A percentile compares a stretch with the other conserved stretches of the same genome.
These are phyloP conservation scores for Alentia gelatinosa DNA, from an alignment of 2,888 invertebrate genomes.

Conservation along the genomic window DNA sequence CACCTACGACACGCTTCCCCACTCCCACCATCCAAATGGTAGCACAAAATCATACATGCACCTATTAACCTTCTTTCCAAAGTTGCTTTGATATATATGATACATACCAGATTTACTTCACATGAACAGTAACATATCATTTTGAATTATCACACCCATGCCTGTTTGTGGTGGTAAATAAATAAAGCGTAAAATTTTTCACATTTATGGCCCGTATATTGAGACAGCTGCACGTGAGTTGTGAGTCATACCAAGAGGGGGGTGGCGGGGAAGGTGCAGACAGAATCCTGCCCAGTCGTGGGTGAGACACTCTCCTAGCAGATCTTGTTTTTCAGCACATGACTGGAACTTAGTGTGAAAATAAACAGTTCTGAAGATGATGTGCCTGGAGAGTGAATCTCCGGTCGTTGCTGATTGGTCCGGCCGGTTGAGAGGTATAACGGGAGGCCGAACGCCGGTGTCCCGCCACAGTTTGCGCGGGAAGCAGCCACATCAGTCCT, in stretches of 20 bases:
- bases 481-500: not conserved
- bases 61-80: not conserved
- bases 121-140: not conserved
- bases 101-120: not conserved
- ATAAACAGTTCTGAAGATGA: not conserved
- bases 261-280: not conserved
- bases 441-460: not conserved
- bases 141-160: not conserved
- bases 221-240: not conserved
- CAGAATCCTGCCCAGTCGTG: not conserved
- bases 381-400: not conserved
- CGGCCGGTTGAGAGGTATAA: not conserved
- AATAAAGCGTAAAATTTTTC: not conserved
- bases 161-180: not conserved
- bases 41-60: not conserved
- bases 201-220: not conserved
- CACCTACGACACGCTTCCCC: not conserved
- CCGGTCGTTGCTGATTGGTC: not conserved
- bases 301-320: not conserved
- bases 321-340: not conserved
- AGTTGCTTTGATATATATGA: not conserved
- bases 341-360: not conserved
- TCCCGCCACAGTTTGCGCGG: not conserved
- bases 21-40: not conserved
- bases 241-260: not conserved